phyloP scores from a whole-genome alignment of 2,888 invertebrate genomes.

The Sinodicranocentrus sp. region DNA sequence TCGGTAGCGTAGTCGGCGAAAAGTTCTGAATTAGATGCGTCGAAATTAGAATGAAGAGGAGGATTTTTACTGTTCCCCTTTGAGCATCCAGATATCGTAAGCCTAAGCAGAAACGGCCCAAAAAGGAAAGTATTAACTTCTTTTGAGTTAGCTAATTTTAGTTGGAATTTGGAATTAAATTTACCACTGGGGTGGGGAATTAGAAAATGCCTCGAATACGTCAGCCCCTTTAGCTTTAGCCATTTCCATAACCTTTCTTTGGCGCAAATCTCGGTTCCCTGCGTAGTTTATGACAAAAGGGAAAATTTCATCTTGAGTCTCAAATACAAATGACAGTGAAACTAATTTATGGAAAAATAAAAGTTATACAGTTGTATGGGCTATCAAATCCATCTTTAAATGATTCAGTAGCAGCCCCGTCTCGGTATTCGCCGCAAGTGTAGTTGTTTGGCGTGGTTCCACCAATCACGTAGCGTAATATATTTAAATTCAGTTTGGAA shows the following conservation, averaged over 20 bases:
- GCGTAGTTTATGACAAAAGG: neutral
- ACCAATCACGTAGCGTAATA: constrained; percentile 74
- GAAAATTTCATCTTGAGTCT: too few relatives aligned
- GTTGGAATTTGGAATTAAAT: neutral
- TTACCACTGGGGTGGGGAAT: constrained; percentile 75
- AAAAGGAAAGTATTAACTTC: neutral
- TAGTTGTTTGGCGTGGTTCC: constrained; percentile 72
- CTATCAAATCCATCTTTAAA: constrained; percentile 69
- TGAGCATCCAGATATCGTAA: constrained; percentile 75
- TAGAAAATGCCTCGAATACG: constrained; percentile 75
- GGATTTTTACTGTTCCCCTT: constrained; percentile 64
- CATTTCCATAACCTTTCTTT: constrained; percentile 57
- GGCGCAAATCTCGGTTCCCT: constrained; percentile 73
- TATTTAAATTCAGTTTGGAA: constrained; percentile 73
- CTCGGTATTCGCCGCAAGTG: constrained; percentile 69
- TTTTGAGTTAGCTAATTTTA: neutral
- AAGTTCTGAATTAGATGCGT: constrained; percentile 45
- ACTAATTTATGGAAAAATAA: neutral
- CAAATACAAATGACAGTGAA: too few relatives aligned
- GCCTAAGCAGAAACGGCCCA: constrained; percentile 50
- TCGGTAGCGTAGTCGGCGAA: constrained; percentile 75
- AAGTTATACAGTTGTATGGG: constrained; percentile 71
- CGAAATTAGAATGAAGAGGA: constrained; percentile 71
- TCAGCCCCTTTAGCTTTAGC: constrained; percentile 70
- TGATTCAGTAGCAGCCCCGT: constrained; percentile 70